A percentile compares a stretch with the other conserved stretches of the same genome.
phyloP scores from a whole-genome alignment of 2,113 vertebrate species.

The Coptodon bakossiorum region DNA sequence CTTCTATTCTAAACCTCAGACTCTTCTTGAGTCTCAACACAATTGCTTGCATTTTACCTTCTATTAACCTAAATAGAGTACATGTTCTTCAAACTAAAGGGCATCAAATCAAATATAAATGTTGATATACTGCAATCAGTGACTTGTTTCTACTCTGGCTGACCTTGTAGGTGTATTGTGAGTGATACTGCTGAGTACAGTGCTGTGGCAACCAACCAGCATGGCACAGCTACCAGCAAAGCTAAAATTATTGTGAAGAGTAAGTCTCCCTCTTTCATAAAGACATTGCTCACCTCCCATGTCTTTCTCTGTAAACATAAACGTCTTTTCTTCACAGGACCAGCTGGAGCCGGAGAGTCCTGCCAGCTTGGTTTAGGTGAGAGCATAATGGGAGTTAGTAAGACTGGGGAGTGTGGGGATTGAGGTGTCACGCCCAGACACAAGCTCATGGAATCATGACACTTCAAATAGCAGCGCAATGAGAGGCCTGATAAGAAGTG shows the following conservation, averaged over 20 bases:
- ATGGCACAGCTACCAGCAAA: conserved; percentile 82
- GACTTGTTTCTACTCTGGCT: background rate
- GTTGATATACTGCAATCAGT: background rate
- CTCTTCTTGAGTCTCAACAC: conserved; percentile 19
- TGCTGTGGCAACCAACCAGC: conserved; percentile 83
- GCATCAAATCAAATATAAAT: background rate
- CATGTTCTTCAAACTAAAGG: background rate
- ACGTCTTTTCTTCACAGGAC: conserved; percentile 65
- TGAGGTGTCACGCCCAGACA: background rate
- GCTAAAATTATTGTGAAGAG: conserved; percentile 84
- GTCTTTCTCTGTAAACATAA: background rate
- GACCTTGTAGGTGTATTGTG: conserved; percentile 75
- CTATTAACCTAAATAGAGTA: background rate
- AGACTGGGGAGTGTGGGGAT: background rate
- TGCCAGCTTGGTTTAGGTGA: conserved; percentile 69
- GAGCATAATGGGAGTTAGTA: background rate
- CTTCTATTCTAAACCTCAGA: conserved; percentile 59
- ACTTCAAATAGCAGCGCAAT: conserved; percentile 25
- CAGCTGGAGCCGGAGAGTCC: conserved; percentile 69
- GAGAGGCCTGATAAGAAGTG: conserved; percentile 28
- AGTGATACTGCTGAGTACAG: conserved; percentile 90
- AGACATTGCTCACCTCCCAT: background rate
- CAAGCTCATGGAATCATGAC: background rate
- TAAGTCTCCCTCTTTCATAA: conserved; percentile 59
- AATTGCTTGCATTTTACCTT: background rate